Evolutionary conservation across 2,113 vertebrate genomes (phyloP).

Genomic region (Callaeas wilsoni): DNA sequence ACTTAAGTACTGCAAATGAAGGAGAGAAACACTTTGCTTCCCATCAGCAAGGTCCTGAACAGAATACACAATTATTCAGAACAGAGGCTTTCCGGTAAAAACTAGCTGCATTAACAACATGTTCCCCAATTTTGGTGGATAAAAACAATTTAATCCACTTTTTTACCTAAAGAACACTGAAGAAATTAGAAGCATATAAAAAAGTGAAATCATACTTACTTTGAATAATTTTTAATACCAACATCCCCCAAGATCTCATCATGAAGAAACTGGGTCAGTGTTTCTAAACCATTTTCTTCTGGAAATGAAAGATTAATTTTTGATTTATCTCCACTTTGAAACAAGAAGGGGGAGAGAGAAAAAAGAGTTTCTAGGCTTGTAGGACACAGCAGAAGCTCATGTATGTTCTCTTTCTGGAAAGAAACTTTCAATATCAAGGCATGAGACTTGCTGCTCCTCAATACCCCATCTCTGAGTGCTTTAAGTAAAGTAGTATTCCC

Average conservation of each 20-base stretch:
- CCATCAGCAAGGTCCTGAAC: constrained; percentile 18
- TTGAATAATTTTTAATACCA: neutral
- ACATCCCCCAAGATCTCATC: neutral
- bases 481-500: neutral
- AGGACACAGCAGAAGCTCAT: neutral
- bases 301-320: neutral
- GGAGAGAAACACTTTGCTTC: constrained; percentile 54
- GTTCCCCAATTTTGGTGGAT: neutral
- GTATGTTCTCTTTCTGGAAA: neutral
- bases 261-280: neutral
- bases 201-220: neutral
- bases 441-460: neutral
- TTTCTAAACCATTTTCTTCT: neutral
- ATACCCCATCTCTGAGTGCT: neutral
- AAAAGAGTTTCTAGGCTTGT: neutral
- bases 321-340: neutral
- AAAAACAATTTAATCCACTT: constrained; percentile 19
- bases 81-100: constrained; percentile 58
- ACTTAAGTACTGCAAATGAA: constrained; percentile 34
- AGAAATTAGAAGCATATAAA: neutral
- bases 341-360: neutral
- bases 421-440: neutral
- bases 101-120: constrained; percentile 6
- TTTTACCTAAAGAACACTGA: constrained; percentile 17
- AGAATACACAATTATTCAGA: constrained; percentile 57